Conservation (phyloP, 2,797 vertebrate species). For the Glossophaga mutica region DNA sequence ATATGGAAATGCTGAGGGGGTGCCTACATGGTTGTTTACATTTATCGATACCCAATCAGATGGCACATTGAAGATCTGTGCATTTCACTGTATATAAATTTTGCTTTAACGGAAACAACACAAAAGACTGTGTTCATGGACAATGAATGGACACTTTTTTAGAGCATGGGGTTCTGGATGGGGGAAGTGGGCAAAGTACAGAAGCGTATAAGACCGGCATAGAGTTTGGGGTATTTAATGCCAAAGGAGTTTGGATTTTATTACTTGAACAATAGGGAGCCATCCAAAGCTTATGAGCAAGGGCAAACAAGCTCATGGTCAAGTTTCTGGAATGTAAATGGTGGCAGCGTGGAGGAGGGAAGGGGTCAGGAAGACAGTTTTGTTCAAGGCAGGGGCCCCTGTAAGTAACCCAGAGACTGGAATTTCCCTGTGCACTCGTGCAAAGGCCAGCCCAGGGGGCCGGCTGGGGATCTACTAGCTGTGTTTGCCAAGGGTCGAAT, state of each 20-base stretch:
- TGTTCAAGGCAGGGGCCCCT: not conserved
- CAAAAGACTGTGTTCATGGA: not conserved
- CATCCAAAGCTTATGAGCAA: not conserved
- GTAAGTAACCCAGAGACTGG: not conserved
- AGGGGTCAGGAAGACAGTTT: not conserved
- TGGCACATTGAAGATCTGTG: not conserved
- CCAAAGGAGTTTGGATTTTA: not conserved
- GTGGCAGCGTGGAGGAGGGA: not conserved
- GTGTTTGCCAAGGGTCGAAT: slow-evolving; percentile 54
- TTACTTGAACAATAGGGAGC: not conserved
- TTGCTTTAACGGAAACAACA: slow-evolving; percentile 1
- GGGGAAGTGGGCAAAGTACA: not conserved
- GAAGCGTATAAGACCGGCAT: not conserved
- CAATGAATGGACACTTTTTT: slow-evolving; percentile 3
- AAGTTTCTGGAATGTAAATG: not conserved
- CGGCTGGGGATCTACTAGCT: not conserved
- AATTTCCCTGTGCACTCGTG: not conserved
- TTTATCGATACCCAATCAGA: not conserved
- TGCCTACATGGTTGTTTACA: not conserved
- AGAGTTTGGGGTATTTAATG: not conserved
- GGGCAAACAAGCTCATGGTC: not conserved
- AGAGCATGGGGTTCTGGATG: not conserved
- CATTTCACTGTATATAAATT: not conserved
- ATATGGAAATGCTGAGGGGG: not conserved
- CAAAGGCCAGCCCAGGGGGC: not conserved